These are phyloP conservation scores for Bolinopsis microptera DNA, from an alignment of 37 sponge, comb jelly and placozoan species.

Conservation along the genomic window DNA sequence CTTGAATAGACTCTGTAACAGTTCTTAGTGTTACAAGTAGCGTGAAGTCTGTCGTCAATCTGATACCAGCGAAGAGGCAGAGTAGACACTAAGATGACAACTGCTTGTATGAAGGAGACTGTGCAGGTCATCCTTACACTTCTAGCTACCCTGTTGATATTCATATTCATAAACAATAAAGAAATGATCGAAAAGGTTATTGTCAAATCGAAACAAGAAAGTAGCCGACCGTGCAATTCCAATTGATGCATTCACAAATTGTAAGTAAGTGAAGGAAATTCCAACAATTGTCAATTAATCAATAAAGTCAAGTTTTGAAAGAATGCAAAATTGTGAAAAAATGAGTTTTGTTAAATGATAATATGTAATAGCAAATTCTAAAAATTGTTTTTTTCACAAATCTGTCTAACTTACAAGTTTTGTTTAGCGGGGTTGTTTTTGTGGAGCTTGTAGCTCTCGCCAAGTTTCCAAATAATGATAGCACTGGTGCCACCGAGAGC, in stretches of 20 bases:
- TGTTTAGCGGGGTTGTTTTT: background rate
- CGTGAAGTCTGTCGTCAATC: conserved; percentile 32
- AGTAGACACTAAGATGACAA: conserved; percentile 21
- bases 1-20: background rate
- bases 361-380: too few species aligned
- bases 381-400: too few species aligned
- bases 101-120: background rate
- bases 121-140: background rate
- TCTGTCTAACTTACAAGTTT: background rate
- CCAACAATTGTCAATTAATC: background rate
- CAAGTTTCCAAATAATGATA: background rate
- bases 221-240: too few species aligned
- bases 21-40: background rate
- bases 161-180: too few species aligned
- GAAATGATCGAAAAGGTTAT: too few species aligned
- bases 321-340: too few species aligned
- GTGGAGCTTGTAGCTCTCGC: background rate
- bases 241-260: too few species aligned
- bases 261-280: background rate
- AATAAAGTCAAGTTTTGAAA: too few species aligned
- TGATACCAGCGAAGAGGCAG: background rate
- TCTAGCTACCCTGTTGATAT: background rate
- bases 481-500: background rate
- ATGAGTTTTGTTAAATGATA: too few species aligned
- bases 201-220: too few species aligned